Evolutionary conservation across 2,888 invertebrate species (phyloP), one percentile per base, ranked within the genome.

Genomic region (Encarsia formosa): DNA sequence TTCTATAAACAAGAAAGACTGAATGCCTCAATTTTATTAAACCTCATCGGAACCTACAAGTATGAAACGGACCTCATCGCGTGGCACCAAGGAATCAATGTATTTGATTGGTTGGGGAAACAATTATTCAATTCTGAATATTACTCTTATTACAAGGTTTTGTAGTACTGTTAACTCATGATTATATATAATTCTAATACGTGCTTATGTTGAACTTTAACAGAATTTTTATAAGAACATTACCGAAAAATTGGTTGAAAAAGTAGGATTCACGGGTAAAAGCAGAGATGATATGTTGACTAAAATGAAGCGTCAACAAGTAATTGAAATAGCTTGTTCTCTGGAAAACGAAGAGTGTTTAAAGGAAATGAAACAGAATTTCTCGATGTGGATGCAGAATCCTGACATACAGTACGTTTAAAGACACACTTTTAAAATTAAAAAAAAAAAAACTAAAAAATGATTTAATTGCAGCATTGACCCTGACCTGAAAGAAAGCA

Each of bases 1-100:
- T 76, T 87, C 16, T 86, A 87, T 20, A 82, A 82, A 13, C 83
- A 85, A n/a, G 88, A 87, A 1, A 77, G 82, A 37, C 39, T 91
- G 22, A 79, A 80, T 62, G 90, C 91, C 62, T 77, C 79, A 19
- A 79, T 83, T 5, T 87, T 91, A 0, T 75, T 95, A 55, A 84
- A 89, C 61, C 76, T 93, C 1, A 86, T 88, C 1, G 79, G 78
- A 41, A 93, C 92, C 67, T 76, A 95, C 60, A 71, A 73, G 2
- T 81, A 86, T 52, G 90, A 91, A 71, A 77, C 79, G 13, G 88
- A 90, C 59, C 90, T 86, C 67, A 83, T 91, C 3, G 91, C 93
- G 0, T 94, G 92, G 93, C 83, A 84, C 63, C 81, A 91, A 1
- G 90, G 88, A 0, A 75, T 88, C 3, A 81, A 80, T 2, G 84